phyloP scores from a whole-genome alignment of 2,888 invertebrate genomes.

The Diplolepis rosae region DNA sequence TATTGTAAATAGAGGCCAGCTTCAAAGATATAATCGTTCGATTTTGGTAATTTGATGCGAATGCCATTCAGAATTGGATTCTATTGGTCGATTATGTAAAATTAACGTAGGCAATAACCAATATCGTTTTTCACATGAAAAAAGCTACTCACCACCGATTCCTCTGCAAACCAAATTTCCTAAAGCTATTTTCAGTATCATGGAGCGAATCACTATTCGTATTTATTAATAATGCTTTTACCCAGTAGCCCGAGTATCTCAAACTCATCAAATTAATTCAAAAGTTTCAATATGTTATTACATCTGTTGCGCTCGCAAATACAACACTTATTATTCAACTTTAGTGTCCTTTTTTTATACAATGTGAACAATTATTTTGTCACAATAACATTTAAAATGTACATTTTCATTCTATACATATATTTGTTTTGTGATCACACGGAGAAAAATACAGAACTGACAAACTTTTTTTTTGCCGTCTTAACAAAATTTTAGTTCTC shows the following conservation, averaged over 20 bases:
- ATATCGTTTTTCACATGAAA: constrained; percentile 11
- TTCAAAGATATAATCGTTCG: background rate
- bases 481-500: no score
- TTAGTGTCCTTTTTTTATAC: no score
- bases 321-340: no score
- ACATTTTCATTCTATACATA: no score
- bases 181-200: background rate
- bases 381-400: no score
- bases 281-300: background rate
- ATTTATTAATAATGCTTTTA: background rate
- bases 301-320: background rate
- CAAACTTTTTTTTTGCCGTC: no score
- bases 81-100: background rate
- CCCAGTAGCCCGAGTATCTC: background rate
- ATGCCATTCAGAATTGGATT: background rate
- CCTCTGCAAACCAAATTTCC: background rate
- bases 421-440: no score
- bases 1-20: background rate
- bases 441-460: no score
- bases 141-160: background rate
- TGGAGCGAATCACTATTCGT: background rate
- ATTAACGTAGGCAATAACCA: background rate
- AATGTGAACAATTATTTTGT: no score
- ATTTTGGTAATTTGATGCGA: background rate
- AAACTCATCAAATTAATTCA: background rate